Base-by-base conservation (phyloP, 1,140 invertebrate genomes). In the Danaus plexippus region DNA sequence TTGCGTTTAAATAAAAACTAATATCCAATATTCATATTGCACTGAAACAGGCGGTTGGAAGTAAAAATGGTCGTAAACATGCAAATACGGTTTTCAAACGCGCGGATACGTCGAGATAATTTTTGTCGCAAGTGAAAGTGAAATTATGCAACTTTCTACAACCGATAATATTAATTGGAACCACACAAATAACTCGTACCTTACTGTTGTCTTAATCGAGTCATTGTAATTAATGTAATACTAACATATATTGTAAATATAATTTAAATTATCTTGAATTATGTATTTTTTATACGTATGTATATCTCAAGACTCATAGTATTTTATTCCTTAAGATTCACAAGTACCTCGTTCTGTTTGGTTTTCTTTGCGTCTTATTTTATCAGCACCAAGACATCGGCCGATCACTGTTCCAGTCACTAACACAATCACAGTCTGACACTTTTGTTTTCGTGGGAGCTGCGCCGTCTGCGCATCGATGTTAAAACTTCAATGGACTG, bases 121-220 rank as follows among this genome's bases (percentile, higher is more conserved):
- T 81, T 77, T 65, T 67, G 59, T 59, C 63, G 61, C 67, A 70
- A 82, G 83, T 83, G 83, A 86, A 86, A 86, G 83, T 82, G 59
- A 77, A 73, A 80, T 86, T 86, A 86, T 74, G 81, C 80, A 86
- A 86, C 81, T 83, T 82, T 85, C 83, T 84, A 80, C 66, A 56
- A 60, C 9, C 13, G 41, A 52, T 52, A 13, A 43, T 32, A 8
- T 32, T 3, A 32, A 32, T 32, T 32, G 22, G 22, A 32, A 15
- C 15, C 7, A 32, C 22, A 6, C 22, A 32, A 32, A 32, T 32
- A 0, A 32, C 22, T 32, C 15, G 22, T 32, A 32, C 43, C 41
- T 52, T 43, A 51, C 40, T 43, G 12, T 55, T 45, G 40, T 45
- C 42, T 42, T 51, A 43, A 15, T 15, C 15, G 3, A 15, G 15